These are phyloP conservation scores for Ganaspis brasiliensis DNA, from an alignment of 2,888 invertebrate genomes.

Conservation along the genomic window DNA sequence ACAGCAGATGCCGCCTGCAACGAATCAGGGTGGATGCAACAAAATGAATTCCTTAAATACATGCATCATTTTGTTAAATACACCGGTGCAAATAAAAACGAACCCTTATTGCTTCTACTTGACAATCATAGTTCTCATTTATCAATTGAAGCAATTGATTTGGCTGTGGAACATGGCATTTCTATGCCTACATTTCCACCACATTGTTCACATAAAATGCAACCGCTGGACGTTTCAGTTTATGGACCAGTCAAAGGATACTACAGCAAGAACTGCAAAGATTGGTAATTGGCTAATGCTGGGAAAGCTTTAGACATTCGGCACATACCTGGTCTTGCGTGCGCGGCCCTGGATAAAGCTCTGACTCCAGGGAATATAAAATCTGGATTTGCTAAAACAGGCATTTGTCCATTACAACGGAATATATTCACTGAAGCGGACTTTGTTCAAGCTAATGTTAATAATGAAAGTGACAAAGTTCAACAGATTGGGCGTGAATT, in stretches of 20 bases:
- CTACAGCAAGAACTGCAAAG: not conserved
- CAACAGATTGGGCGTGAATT: too few species aligned
- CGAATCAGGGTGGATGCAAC: conserved; percentile 68
- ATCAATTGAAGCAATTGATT: conserved; percentile 2
- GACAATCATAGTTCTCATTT: conserved; percentile 11
- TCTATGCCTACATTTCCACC: not conserved
- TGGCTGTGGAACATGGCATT: not conserved
- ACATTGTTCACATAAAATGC: not conserved
- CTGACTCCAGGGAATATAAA: conserved; percentile 26
- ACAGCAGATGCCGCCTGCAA: conserved; percentile 59
- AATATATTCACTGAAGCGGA: conserved; percentile 15
- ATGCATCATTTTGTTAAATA: conserved; percentile 54
- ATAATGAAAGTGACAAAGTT: not conserved
- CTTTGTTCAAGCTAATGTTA: not conserved
- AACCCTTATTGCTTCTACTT: conserved; percentile 38
- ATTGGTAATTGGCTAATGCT: conserved; percentile 24
- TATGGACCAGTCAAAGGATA: conserved; percentile 3
- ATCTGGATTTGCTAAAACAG: conserved; percentile 5
- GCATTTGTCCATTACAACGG: conserved; percentile 19
- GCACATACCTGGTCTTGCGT: conserved; percentile 27
- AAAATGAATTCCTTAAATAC: conserved; percentile 61
- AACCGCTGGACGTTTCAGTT: conserved; percentile 1
- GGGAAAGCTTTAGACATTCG: conserved; percentile 24
- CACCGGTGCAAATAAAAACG: conserved; percentile 37
- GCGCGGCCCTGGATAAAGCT: conserved; percentile 7